These are phyloP conservation scores for Heliconius hortense DNA, from an alignment of 2,888 invertebrate genomes.

Conservation along the genomic window DNA sequence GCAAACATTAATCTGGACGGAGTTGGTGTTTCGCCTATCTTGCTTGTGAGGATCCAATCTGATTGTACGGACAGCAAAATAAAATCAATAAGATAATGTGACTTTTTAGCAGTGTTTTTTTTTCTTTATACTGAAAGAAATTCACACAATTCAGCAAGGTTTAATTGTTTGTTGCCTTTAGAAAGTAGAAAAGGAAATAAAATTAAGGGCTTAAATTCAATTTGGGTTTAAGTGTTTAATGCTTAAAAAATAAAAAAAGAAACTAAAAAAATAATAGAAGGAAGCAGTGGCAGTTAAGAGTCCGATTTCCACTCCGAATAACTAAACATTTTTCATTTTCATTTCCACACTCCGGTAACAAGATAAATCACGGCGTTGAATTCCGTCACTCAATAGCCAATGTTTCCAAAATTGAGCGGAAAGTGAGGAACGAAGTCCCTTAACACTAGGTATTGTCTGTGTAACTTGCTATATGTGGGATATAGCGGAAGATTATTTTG, in stretches of 20 bases:
- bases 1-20: slow-evolving; percentile 38
- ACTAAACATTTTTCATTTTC: neutral
- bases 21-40: slow-evolving; percentile 35
- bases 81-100: neutral
- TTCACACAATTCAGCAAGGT: too few species aligned
- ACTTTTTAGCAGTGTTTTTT: neutral
- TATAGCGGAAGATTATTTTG: too few species aligned
- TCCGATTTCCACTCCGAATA: neutral
- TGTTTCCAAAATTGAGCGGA: too few species aligned
- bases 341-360: neutral
- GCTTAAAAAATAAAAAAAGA: too few species aligned
- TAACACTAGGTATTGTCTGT: too few species aligned
- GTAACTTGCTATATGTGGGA: too few species aligned
- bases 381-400: neutral
- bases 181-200: neutral
- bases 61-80: slow-evolving; percentile 21
- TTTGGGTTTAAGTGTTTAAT: too few species aligned
- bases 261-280: too few species aligned
- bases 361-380: neutral
- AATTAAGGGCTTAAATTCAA: neutral
- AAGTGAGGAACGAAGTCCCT: too few species aligned
- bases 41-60: slow-evolving; percentile 34
- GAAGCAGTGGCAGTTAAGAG: too few species aligned
- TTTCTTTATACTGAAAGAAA: neutral
- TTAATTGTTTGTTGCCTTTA: too few species aligned